Percentiles rank a stretch among this genome's conserved stretches.
Evolutionary conservation across 2,113 vertebrate species (phyloP).

Genomic region (Oryzias curvinotus): DNA sequence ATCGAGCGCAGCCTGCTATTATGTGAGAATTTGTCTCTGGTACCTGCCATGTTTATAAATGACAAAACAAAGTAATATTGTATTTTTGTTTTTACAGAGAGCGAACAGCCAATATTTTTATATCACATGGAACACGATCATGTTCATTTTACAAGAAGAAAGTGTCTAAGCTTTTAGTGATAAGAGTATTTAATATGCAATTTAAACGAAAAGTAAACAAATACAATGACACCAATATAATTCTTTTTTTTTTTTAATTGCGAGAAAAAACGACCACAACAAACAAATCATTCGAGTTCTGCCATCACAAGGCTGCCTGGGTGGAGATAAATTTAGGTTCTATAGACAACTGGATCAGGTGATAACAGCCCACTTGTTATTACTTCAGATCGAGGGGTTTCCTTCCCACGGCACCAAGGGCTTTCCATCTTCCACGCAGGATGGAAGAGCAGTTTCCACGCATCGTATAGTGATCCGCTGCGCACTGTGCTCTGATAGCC

Average conservation of each 20-base stretch:
- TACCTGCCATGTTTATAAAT: no score
- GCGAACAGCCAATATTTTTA: no score
- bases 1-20: no score
- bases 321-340: constrained; percentile 29
- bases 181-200: no score
- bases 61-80: no score
- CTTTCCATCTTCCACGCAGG: constrained; percentile 63
- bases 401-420: constrained; percentile 75
- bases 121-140: no score
- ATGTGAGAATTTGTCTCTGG: no score
- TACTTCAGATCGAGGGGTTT: constrained; percentile 74
- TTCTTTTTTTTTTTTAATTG: no score
- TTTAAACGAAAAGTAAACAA: no score
- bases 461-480: constrained; percentile 39
- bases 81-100: no score
- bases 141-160: no score
- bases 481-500: constrained; percentile 39
- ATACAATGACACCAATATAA: background rate
- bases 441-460: constrained; percentile 56
- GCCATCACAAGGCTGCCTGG: background rate
- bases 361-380: constrained; percentile 60
- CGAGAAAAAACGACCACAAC: background rate
- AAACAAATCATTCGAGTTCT: constrained; percentile 1
- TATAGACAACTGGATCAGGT: constrained; percentile 46
- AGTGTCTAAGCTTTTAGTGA: no score